A percentile compares a stretch with the other conserved stretches of the same genome.
phyloP scores from a whole-genome alignment of 2,888 invertebrate genomes.

The Netelia fuscicornis region DNA sequence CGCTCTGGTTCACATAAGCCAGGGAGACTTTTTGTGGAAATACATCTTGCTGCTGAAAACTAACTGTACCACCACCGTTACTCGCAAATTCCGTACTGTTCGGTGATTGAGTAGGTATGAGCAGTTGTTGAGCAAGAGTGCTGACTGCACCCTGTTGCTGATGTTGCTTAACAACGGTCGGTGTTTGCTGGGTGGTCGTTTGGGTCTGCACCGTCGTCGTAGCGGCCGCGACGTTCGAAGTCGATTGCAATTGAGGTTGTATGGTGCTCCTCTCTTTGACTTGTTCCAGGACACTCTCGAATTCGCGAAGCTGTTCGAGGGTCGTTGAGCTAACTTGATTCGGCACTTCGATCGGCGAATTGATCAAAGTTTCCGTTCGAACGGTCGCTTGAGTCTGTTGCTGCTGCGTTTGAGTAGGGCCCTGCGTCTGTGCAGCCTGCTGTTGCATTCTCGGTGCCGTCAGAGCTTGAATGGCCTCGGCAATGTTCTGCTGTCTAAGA shows the following conservation, averaged over 20 bases:
- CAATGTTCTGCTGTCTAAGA: constrained; percentile 77
- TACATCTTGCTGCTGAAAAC: constrained; percentile 79
- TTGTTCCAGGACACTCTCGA: constrained; percentile 93
- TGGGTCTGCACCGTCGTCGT: constrained; percentile 81
- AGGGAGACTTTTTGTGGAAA: constrained; percentile 86
- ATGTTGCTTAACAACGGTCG: constrained; percentile 68
- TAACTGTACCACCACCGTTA: constrained; percentile 74
- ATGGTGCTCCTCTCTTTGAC: constrained; percentile 91
- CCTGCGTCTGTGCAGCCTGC: constrained; percentile 85
- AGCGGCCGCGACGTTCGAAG: constrained; percentile 70
- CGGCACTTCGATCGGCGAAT: constrained; percentile 79
- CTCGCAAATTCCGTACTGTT: constrained; percentile 77
- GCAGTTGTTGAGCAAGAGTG: constrained; percentile 79
- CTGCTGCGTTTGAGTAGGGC: constrained; percentile 86
- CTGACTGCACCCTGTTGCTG: constrained; percentile 77
- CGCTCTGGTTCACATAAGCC: constrained; percentile 86
- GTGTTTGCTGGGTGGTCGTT: constrained; percentile 75
- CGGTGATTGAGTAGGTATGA: constrained; percentile 78
- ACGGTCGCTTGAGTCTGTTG: constrained; percentile 85
- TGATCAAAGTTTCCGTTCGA: constrained; percentile 74
- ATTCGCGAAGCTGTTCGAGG: constrained; percentile 91
- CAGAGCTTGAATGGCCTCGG: constrained; percentile 80
- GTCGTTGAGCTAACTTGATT: constrained; percentile 90
- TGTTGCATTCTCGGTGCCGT: constrained; percentile 78
- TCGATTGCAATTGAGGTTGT: constrained; percentile 84